Evolutionary conservation across 64 coral and sea anemone species (phyloP), one percentile per base, ranked within the genome.

Genomic region (Porites lutea): DNA sequence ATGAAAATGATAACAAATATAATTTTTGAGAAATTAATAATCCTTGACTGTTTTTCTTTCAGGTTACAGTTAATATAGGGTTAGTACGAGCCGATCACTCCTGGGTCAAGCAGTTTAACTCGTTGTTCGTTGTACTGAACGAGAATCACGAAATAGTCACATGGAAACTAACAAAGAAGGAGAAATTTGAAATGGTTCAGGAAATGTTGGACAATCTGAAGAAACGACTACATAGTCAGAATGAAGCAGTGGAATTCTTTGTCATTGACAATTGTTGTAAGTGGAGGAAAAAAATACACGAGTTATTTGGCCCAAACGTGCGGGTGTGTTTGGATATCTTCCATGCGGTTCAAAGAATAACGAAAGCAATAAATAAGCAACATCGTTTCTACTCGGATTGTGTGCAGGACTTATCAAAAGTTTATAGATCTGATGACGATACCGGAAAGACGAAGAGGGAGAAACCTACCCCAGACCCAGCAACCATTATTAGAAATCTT

Each of bases 181-280:
- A 89, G 20, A 71, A 77, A 48, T 89, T 89, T 77, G 87, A 89
- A 37, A 77, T 75, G 16, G 71, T 89, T 27, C 76, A 78, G 77
- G 87, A 89, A 45, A 52, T 78, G 11, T 46, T 78, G 15, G 27
- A 49, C 46, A 89, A 77, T 88, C 49, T 88, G 16, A 48, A 60
- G 1, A 11, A 50, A 13, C 49, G 86, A 13, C 27, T 75, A 22
- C 13, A 20, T 37, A 37, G 14, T 54, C 19, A 88, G 27, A 71
- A 71, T 11, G 86, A 12, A 74, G 75, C 49, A 10, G 54, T 75
- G 43, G 5, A 74, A 19, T 23, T 71, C 11, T 88, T 88, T 61
- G 60, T 88, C 19, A 11, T 88, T 37, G 69, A 88, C 50, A 88
- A 88, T 58, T 88, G 70, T 74, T 88, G 86, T 48, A 76, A 87